These are phyloP conservation scores for Syrista parreyssii DNA, from an alignment of 2,888 invertebrate genomes.

Conservation along the genomic window DNA sequence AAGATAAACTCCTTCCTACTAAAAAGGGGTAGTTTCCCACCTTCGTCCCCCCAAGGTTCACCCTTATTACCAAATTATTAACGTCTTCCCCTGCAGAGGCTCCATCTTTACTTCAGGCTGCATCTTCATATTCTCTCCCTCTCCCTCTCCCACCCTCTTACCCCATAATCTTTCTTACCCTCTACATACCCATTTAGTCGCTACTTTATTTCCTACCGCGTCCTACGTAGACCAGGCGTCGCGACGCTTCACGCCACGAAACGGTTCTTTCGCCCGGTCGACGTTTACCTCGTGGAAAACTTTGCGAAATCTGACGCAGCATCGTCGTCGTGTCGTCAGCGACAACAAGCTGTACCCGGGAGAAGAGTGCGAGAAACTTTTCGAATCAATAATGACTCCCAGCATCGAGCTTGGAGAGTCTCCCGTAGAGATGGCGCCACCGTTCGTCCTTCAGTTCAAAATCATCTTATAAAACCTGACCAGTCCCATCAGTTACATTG, in stretches of 20 bases:
- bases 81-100: neutral
- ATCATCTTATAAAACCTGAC: neutral
- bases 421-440: constrained; percentile 30
- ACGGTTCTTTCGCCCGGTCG: constrained; percentile 10
- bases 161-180: neutral
- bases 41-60: neutral
- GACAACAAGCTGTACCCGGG: constrained; percentile 22
- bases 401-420: constrained; percentile 24
- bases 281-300: neutral
- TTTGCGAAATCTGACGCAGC: constrained; percentile 21
- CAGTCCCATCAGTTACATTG: neutral
- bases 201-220: neutral
- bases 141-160: constrained; percentile 12
- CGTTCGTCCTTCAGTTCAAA: constrained; percentile 9
- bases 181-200: neutral
- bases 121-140: neutral
- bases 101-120: neutral
- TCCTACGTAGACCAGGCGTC: neutral
- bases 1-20: constrained; percentile 50
- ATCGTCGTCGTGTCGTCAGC: constrained; percentile 9
- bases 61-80: neutral
- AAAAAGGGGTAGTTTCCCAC: constrained; percentile 30
- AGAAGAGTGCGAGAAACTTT: constrained; percentile 28
- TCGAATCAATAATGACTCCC: constrained; percentile 31
- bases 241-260: constrained; percentile 1